Base-by-base conservation (phyloP, 2,113 vertebrate species). In the Nettapus auritus region DNA sequence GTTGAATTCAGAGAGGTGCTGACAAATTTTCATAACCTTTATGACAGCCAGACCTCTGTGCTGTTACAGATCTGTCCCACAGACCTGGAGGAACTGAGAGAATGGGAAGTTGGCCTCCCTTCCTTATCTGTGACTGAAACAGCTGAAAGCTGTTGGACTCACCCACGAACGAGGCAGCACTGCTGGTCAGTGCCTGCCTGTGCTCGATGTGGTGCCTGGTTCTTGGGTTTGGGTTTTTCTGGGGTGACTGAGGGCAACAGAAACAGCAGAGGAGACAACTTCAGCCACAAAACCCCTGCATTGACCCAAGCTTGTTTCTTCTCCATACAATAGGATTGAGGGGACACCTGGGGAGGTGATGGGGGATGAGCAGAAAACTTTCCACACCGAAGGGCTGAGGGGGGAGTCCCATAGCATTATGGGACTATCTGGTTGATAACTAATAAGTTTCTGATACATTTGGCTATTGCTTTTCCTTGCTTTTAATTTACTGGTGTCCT, bases 151-250 rank as follows among this genome's bases (percentile, higher is more conserved):
- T 70, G 36, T 21, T 56, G 86, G 50, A 52, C 16, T 50, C 0
- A 2, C 40, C 42, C 6, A 7, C 11, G 31, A 42, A 22, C 3
- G 23, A 86, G 36, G 36, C n/a, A 42, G 52, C 0, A 0, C 56
- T 89, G 67, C 33, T 2, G 7, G 28, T 56, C 2, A 2, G 40
- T 67, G 52, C 18, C 56, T 8, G 11, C 23, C 38, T 5, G 0
- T n/a, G 33, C 29, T 62, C 59, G 25, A 8, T 5, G 1, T 13
- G 25, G 34, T 36, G 59, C 15, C 69, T 53, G 17, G 3, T 17
- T 4, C 0, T 0, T 48, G 40, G 10, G 4, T 48, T 36, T 82
- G 40, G 21, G 55, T n/a, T 33, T 46, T 5, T 4, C 53, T 11
- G 31, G 23, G 1, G 8, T 79, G 46, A 36, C 28, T 9, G 28